phyloP scores from a whole-genome alignment of 2,113 vertebrate genomes.

The Zootoca vivipara region DNA sequence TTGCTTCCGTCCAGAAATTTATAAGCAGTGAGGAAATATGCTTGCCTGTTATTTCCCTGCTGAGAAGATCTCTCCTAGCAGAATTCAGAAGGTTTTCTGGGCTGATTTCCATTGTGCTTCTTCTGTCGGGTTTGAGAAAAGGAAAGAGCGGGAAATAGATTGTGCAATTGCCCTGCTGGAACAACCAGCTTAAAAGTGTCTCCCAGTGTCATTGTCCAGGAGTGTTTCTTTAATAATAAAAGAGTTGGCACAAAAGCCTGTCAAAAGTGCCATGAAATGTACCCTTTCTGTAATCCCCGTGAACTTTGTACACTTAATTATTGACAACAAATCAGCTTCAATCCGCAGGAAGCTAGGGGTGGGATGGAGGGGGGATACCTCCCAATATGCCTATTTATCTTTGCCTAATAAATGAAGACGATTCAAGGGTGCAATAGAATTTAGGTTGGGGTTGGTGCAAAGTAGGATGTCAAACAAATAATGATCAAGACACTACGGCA shows the following conservation, averaged over 20 bases:
- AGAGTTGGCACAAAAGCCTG: background rate
- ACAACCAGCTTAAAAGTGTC: conserved; percentile 12
- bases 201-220: conserved; percentile 4
- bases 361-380: background rate
- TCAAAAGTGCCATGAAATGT: conserved; percentile 20
- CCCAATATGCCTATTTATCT: background rate
- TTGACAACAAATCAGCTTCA: background rate
- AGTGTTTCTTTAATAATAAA: conserved; percentile 32
- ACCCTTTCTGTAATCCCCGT: background rate
- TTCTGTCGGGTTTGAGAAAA: conserved; percentile 2
- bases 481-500: too few relatives aligned
- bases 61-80: background rate
- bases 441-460: too few relatives aligned
- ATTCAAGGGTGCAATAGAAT: background rate
- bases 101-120: background rate
- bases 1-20: background rate
- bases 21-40: background rate
- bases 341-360: background rate
- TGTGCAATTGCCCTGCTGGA: background rate
- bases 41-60: background rate
- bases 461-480: too few relatives aligned
- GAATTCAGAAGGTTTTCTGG: background rate
- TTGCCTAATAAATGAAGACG: background rate
- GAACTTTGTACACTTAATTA: conserved; percentile 15
- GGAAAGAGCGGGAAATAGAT: background rate